Evolutionary conservation across 2,888 invertebrate species (phyloP), one percentile per base, ranked within the genome.

Genomic region (Temnothorax unifasciatus): DNA sequence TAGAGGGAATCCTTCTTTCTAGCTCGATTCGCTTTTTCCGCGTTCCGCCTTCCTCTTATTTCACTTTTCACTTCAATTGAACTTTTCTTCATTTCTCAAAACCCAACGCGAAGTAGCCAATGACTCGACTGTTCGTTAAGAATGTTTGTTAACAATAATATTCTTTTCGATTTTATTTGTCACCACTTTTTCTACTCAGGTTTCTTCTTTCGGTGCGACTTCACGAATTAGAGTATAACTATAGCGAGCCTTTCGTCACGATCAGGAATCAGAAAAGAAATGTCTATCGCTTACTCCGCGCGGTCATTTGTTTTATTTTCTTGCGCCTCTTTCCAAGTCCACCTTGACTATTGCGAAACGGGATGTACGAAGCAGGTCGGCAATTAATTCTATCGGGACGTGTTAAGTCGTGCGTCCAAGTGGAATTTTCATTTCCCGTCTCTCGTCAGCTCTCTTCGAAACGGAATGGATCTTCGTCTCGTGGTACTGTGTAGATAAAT

Each of bases 391-490:
- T 57, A 71, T 71, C 44, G 59, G 29, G 44, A 68, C n/a, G 57
- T 15, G 57, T 44, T 29, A 57, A 77, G 57, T 79, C 79, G 71
- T 34, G 71, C 77, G 44, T 69, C 44, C 57, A 57, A 69, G 69
- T 52, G 71, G 34, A 59, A 79, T 79, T 71, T 59, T 79, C 44
- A 76, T 66, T 76, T 76, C 57, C 57, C 29, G n/a, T 44, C 44
- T 69, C 11, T 59, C 34, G 57, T 71, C 77, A 54, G 29, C 38
- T 59, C 47, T 71, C 15, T 59, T 79, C 47, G 29, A 71, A 71
- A 47, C 34, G 34, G 21, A 44, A 69, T 34, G 38, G 57, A 68
- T 38, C 64, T 38, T 25, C 54, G 29, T 54, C n/a, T 54, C 38
- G 52, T 25, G 50, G 38, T 18, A 21, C 29, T 25, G 68, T 13